Percentiles rank a stretch among this genome's conserved stretches.
Evolutionary conservation across 2,113 vertebrate genomes (phyloP).

Genomic region (Todiramphus chloris): DNA sequence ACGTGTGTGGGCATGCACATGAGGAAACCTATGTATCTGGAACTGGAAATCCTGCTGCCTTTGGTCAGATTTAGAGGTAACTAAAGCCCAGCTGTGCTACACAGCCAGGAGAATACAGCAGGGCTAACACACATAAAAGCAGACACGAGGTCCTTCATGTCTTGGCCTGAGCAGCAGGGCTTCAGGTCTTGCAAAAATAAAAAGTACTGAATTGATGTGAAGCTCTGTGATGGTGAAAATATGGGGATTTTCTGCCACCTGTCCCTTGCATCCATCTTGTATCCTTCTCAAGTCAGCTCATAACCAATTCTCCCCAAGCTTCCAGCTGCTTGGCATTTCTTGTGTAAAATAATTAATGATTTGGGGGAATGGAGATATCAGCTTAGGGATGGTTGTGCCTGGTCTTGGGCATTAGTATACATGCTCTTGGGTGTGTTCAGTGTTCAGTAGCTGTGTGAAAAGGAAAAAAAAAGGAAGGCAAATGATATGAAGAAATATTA

Average conservation of each 20-base stretch:
- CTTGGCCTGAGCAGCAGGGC: constrained; percentile 51
- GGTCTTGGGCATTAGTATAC: not conserved
- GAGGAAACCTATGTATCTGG: not conserved
- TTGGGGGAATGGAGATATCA: not conserved
- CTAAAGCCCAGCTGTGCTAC: constrained; percentile 20
- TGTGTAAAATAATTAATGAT: constrained; percentile 60
- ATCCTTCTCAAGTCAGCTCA: constrained; percentile 35
- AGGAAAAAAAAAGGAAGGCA: not conserved
- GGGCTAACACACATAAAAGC: constrained; percentile 49
- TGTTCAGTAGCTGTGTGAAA: not conserved
- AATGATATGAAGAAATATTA: not conserved
- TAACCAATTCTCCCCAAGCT: not conserved
- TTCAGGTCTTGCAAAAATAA: not conserved
- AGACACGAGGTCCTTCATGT: constrained; percentile 38
- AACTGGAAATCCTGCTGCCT: constrained; percentile 32
- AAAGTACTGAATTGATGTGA: not conserved
- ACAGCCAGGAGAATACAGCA: constrained; percentile 18
- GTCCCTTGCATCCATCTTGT: not conserved
- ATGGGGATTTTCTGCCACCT: constrained; percentile 40
- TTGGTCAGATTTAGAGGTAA: constrained; percentile 26
- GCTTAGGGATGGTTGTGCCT: not conserved
- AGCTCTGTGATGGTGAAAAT: constrained; percentile 31
- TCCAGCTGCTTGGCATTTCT: constrained; percentile 45
- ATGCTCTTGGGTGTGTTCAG: accelerated
- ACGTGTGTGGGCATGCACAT: accelerated